Evolutionary conservation across 2,113 vertebrate species (phyloP), one percentile per base, ranked within the genome.

Genomic region (Dolichotis patagonum): DNA sequence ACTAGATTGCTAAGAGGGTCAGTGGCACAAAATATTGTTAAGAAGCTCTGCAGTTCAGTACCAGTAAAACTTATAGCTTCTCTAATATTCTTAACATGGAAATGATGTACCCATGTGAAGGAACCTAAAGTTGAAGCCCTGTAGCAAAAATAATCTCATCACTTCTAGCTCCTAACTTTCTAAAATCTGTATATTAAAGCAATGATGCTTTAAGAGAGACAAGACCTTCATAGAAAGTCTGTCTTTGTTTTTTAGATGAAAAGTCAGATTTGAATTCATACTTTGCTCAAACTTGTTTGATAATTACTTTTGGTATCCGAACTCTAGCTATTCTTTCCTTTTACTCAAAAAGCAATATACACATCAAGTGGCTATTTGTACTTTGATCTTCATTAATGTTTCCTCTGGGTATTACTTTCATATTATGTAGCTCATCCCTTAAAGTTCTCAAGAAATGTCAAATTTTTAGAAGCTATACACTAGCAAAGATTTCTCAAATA

Each of bases 281-380:
- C 75, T 63, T 90, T 94, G 91, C 58, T 95, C 86, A 85, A 88
- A 93, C 85, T 85, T 95, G 82, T 85, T 88, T 85, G 71, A 88
- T 85, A 96, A 94, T 81, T 95, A 26, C 69, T 88, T 95, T 91
- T 94, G 91, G 95, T 95, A 95, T 82, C 43, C 88, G 43, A 97
- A 92, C 77, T 84, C 77, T 52, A 35, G 75, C 28, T n/a, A 65
- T 91, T 63, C 78, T 43, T n/a, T 77, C 20, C 12, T 52, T 94
- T 95, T 88, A 84, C 91, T 92, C 49, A 92, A 90, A 96, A 85
- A 94, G 58, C 38, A 94, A 58, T 41, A 35, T 80, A 88, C 73
- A 91, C 43, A 46, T 58, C 58, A 67, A 78, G 52, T 83, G 38
- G 85, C 54, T 97, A 52, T 75, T 88, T 98, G 89, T 95, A 80